Conservation (phyloP, 2,113 vertebrate genomes). For the Dromiciops gliroides region DNA sequence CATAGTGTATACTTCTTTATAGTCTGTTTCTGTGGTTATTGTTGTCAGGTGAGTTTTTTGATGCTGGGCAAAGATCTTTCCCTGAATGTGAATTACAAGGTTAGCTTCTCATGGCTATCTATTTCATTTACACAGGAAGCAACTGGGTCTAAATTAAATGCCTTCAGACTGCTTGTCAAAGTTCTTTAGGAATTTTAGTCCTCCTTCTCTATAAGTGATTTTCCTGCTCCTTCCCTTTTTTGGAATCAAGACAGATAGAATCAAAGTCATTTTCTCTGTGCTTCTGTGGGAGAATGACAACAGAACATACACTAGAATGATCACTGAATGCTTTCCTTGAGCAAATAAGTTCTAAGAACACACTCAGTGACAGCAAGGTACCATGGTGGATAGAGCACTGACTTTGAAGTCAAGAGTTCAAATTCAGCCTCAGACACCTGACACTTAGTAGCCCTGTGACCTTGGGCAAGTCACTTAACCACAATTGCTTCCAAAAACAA, state of each 20-base stretch:
- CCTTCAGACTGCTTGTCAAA: neutral
- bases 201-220: neutral
- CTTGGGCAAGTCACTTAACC: neutral
- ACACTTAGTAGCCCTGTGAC: neutral
- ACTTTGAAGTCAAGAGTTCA: neutral
- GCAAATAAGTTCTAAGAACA: neutral
- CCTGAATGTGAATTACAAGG: neutral
- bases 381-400: neutral
- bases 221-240: neutral
- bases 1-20: neutral
- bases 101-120: too few relatives aligned
- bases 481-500: neutral
- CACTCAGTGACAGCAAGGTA: neutral
- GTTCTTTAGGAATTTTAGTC: neutral
- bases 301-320: neutral
- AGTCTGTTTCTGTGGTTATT: neutral
- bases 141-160: neutral
- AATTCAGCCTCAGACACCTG: neutral
- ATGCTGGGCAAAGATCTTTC: neutral
- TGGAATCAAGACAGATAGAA: neutral
- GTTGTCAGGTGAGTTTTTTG: neutral
- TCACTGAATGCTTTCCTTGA: neutral
- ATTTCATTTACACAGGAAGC: accelerated
- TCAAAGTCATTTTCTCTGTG: neutral
- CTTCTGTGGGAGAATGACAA: neutral